Percentiles rank a stretch among this genome's conserved stretches.
Evolutionary conservation across 2,113 vertebrate genomes (phyloP).

Genomic region (Thunnus maccoyii): DNA sequence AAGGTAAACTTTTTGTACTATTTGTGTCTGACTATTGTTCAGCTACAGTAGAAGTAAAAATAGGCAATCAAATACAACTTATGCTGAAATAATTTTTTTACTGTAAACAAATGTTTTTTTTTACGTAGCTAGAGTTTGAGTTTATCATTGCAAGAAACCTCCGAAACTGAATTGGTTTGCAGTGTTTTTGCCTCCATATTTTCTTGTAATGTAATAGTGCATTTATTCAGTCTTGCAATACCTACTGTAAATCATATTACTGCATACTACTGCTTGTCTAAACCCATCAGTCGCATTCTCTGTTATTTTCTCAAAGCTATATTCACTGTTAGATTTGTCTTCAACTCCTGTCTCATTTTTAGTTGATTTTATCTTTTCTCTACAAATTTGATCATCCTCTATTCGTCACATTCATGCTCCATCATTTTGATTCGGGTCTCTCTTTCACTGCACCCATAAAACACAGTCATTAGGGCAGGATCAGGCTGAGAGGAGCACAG

Average conservation of each 20-base stretch:
- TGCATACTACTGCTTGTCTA: background rate
- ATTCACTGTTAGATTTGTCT: constrained; percentile 29
- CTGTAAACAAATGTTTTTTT: constrained; percentile 2
- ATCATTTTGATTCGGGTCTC: constrained; percentile 27
- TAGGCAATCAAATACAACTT: background rate
- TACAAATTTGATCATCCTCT: constrained; percentile 21
- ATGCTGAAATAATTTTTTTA: background rate
- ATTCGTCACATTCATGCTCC: constrained; percentile 13
- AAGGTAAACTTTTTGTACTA: background rate
- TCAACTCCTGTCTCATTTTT: constrained; percentile 2
- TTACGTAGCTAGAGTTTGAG: background rate
- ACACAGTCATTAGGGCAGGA: constrained; percentile 69
- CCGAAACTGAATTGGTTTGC: background rate
- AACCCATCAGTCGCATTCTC: constrained; percentile 16
- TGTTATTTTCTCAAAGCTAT: constrained; percentile 29
- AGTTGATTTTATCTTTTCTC: background rate
- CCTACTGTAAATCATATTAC: constrained; percentile 3
- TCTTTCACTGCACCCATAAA: constrained; percentile 56
- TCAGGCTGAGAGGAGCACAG: constrained; percentile 33
- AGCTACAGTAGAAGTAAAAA: background rate
- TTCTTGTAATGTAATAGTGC: constrained; percentile 8
- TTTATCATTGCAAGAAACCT: constrained; percentile 25
- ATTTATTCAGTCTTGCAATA: constrained; percentile 12
- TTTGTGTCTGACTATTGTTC: constrained; percentile 5
- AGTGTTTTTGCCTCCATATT: constrained; percentile 15